Evolutionary conservation across 1,140 invertebrate genomes (phyloP), one percentile per base, ranked within the genome.

Genomic region (Bombus ignitus): DNA sequence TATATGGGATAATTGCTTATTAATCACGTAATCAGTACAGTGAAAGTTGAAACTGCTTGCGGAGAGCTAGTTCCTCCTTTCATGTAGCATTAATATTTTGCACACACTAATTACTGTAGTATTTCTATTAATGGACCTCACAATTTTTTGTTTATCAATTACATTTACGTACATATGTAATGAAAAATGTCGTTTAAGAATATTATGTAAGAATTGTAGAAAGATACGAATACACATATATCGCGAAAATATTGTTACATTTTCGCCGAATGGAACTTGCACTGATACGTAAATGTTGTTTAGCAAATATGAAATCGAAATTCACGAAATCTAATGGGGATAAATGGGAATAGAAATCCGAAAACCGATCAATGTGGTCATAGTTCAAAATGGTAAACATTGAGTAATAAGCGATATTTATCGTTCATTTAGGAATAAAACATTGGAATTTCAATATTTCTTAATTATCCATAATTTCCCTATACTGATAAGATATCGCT

Each of bases 321-420:
- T 81, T 53, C 18, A 25, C 32, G 15, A 59, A 12, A 70, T 47
- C 2, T 74, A 62, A 65, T 25, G 25, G 3, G 25, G 98, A 22
- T 98, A 65, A 62, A 37, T 25, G 2, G 0, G 13, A 98, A 22
- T 98, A 98, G 9, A 98, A 98, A 13, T 53, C 6, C 5, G 47
- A 22, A 98, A 98, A 92, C 98, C 98, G 0, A 98, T 99, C 68
- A 95, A 96, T 79, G 94, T 96, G 42, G 96, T 96, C 28, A 96
- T 96, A 42, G 98, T 99, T 88, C 97, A 98, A 93, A 98, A 98
- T 3, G 96, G 98, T 68, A 96, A 98, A 98, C 13, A 99, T 98
- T n/a, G 18, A 98, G 98, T 28, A 95, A 98, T 8, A 0, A 53
- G 1, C 87, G 25, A 12, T 35, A 71, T 71, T 22, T 44, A 12